phyloP scores from a whole-genome alignment of 2,797 vertebrate genomes.

The Chromis chromis region DNA sequence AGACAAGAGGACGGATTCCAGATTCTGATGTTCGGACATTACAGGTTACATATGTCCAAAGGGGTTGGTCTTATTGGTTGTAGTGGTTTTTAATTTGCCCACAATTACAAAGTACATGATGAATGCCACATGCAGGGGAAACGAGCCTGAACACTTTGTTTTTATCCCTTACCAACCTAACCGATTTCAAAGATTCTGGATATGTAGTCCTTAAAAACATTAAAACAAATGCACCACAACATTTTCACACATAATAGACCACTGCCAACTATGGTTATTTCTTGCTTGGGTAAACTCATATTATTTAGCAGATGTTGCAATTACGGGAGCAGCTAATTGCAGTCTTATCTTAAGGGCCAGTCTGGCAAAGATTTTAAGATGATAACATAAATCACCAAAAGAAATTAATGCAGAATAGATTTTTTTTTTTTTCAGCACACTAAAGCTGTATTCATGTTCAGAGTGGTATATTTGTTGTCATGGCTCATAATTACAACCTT shows the following conservation, averaged over 20 bases:
- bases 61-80: no score
- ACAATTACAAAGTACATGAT: no score
- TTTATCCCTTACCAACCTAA: neutral
- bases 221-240: slow-evolving; percentile 18
- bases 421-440: neutral
- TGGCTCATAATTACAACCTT: slow-evolving; percentile 15
- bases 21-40: no score
- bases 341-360: neutral
- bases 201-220: slow-evolving; percentile 3
- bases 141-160: no score
- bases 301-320: slow-evolving; percentile 23
- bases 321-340: slow-evolving; percentile 10
- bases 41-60: no score
- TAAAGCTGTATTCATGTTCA: slow-evolving; percentile 1
- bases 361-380: slow-evolving; percentile 12
- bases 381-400: slow-evolving; percentile 2
- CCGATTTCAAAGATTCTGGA: neutral
- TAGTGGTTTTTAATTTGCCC: no score
- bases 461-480: slow-evolving; percentile 2
- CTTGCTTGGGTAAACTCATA: neutral
- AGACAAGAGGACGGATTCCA: no score
- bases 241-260: slow-evolving; percentile 20
- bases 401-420: neutral
- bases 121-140: no score
- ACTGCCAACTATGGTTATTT: neutral